Evolutionary conservation across 2,113 vertebrate genomes (phyloP), one percentile per base, ranked within the genome.

Genomic region (Alexandromys fortis): DNA sequence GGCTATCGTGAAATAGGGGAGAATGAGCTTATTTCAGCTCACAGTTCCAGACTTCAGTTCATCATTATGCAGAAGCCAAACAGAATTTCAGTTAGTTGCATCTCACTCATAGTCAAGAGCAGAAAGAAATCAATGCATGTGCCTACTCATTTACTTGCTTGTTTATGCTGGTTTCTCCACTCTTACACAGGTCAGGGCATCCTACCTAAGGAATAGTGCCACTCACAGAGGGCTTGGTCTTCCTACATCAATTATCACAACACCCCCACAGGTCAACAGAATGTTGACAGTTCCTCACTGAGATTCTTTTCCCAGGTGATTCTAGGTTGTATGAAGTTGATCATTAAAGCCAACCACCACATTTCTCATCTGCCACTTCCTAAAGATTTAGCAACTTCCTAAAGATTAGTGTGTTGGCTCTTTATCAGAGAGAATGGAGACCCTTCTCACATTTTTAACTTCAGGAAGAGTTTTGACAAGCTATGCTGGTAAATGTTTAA

Each of bases 401-500:
- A 68, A 68, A 68, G 30, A 16, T 68, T 68, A 68, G 67, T 16
- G 13, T 68, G 30, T 16, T 68, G 67, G 30, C 33, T 35, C 30
- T 68, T 68, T 68, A 16, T 35, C 30, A 16, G 67, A 68, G 67
- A 68, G 67, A 77, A 93, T 38, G 7, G 55, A 83, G 82, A 58
- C 3, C 28, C 85, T 79, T 91, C 49, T 86, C 30, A 90, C 76
- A 42, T 58, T 70, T 96, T 87, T 83, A 49, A 24, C 28, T 17
- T 70, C 63, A 42, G 81, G 30, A 91, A 89, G 35, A 75, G 1
- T 26, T 3, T 30, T 94, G 30, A 42, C n/a, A 70, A 21, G 1
- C 1, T 86, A 14, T 89, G 21, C 17, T 77, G n/a, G 42, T 82
- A 47, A 93, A 86, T 89, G 24, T 82, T 96, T 95, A 82, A 63